Conservation (phyloP, 2,888 invertebrate genomes). For the Erebia epiphron region DNA sequence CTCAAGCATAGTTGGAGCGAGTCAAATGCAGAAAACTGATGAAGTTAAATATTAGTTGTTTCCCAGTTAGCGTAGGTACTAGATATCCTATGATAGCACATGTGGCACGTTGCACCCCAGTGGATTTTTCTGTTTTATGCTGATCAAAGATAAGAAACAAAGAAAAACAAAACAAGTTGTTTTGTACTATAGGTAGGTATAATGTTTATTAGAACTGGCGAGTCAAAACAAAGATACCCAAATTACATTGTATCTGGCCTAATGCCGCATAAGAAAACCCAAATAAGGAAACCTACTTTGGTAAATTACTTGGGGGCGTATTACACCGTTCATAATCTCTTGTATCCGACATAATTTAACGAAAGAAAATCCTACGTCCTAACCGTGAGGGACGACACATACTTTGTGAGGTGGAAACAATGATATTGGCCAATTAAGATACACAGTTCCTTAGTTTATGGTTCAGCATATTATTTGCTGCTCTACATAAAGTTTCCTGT, state of each 20-base stretch:
- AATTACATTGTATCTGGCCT: slow-evolving; percentile 2
- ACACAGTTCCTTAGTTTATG: slow-evolving; percentile 32
- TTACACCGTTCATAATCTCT: slow-evolving; percentile 71
- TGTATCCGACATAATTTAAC: slow-evolving; percentile 71
- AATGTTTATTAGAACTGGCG: neutral
- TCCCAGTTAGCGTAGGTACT: too few species aligned
- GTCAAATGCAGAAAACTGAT: too few species aligned
- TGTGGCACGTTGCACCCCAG: too few species aligned
- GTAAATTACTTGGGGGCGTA: slow-evolving; percentile 64
- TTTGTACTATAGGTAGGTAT: neutral
- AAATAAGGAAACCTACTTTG: slow-evolving; percentile 33
- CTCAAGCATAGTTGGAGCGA: too few species aligned
- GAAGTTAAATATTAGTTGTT: too few species aligned
- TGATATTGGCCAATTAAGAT: slow-evolving; percentile 48
- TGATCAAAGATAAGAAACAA: too few species aligned
- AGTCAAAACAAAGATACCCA: neutral
- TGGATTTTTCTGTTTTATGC: too few species aligned
- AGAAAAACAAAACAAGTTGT: too few species aligned
- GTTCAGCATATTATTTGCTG: neutral
- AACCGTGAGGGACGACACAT: slow-evolving; percentile 56
- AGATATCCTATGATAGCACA: too few species aligned
- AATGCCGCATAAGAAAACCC: slow-evolving; percentile 22
- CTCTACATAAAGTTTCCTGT: too few species aligned
- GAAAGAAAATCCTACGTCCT: slow-evolving; percentile 58
- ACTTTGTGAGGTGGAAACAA: slow-evolving; percentile 66